A percentile compares a stretch with the other conserved stretches of the same genome.
phyloP scores from a whole-genome alignment of 2,888 invertebrate species.

The Muscina levida region DNA sequence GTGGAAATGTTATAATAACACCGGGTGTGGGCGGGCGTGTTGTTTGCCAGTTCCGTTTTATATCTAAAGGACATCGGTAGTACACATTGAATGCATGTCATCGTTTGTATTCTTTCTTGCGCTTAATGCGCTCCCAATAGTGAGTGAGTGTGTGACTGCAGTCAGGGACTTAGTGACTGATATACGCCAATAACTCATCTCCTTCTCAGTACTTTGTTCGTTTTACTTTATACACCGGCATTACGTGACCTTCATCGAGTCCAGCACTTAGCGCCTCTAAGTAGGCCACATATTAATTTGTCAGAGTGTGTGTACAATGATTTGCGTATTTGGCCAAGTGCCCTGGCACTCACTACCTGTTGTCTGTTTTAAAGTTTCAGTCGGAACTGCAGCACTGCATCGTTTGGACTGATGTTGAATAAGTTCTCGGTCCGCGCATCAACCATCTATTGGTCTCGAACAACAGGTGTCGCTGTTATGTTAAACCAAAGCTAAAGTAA shows the following conservation, averaged over 20 bases:
- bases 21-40: background rate
- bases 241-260: background rate
- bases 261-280: slow-evolving; percentile 1
- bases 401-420: background rate
- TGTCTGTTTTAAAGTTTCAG: background rate
- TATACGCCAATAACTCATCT: slow-evolving; percentile 9
- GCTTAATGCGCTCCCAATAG: background rate
- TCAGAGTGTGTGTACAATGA: background rate
- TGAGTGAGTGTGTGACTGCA: too few relatives aligned
- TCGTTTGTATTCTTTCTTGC: background rate
- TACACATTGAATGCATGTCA: too few relatives aligned
- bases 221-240: background rate
- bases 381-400: slow-evolving; percentile 1
- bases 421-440: background rate
- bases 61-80: background rate
- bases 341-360: slow-evolving; percentile 8
- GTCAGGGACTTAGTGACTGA: background rate
- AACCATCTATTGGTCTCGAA: background rate
- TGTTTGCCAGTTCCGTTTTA: background rate
- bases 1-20: background rate
- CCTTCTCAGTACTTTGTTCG: background rate
- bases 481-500: too few relatives aligned
- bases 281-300: background rate
- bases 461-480: slow-evolving; percentile 39
- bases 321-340: background rate